These are phyloP conservation scores for Ciconia nigra DNA, from an alignment of 2,797 vertebrate species.

Conservation along the genomic window DNA sequence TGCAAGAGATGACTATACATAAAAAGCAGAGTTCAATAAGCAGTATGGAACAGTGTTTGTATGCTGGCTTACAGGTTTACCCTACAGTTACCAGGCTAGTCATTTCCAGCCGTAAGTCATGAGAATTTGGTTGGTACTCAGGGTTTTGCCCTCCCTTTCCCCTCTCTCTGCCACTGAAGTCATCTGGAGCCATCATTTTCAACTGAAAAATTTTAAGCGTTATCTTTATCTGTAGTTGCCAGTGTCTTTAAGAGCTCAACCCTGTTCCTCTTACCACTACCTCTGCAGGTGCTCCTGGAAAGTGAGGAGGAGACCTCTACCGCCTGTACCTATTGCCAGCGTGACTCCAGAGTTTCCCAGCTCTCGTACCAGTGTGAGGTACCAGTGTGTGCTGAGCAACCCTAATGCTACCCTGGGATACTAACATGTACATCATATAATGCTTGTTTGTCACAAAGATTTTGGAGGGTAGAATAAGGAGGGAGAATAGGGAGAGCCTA, in stretches of 20 bases:
- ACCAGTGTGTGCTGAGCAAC: not conserved
- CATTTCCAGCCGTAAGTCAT: not conserved
- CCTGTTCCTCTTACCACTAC: not conserved
- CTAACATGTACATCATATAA: accelerated
- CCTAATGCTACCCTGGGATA: not conserved
- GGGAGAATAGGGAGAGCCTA: not conserved
- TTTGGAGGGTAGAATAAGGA: not conserved
- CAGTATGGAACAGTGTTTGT: not conserved
- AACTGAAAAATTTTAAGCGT: not conserved
- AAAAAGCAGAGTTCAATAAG: not conserved
- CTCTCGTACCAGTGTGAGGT: not conserved
- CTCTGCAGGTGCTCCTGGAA: not conserved
- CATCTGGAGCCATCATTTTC: not conserved
- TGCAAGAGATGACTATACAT: not conserved
- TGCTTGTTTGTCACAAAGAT: not conserved
- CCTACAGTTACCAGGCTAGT: not conserved
- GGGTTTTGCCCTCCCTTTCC: not conserved
- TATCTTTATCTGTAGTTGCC: not conserved
- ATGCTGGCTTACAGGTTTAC: not conserved
- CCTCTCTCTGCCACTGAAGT: not conserved
- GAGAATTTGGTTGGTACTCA: not conserved
- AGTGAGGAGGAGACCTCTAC: not conserved
- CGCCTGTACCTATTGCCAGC: not conserved
- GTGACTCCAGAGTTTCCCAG: not conserved
- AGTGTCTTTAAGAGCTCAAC: not conserved